Evolutionary conservation across 2,797 vertebrate genomes (phyloP).

Genomic region (Rhinella marina): DNA sequence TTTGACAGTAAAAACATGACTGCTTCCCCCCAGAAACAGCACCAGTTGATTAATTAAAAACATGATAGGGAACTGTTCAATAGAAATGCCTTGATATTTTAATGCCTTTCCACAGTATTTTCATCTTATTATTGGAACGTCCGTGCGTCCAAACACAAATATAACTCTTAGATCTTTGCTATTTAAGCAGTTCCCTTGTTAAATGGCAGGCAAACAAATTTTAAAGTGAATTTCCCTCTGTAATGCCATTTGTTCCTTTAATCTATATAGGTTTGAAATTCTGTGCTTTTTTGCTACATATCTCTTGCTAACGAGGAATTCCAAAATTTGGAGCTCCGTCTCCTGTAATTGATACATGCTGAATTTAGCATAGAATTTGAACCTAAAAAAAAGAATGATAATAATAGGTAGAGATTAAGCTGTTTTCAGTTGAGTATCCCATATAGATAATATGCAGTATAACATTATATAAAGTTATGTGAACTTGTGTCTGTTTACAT

Average conservation of each 20-base stretch:
- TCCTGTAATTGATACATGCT: neutral
- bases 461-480: neutral
- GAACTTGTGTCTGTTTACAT: conserved; percentile 23
- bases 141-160: neutral
- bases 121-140: neutral
- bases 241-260: neutral
- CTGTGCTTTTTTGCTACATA: neutral
- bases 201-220: neutral
- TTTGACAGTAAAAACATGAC: neutral
- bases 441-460: neutral
- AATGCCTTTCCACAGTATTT: neutral
- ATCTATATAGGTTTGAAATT: neutral
- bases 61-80: neutral
- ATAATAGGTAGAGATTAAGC: neutral
- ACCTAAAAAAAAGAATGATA: neutral
- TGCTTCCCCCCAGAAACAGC: neutral
- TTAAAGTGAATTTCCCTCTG: neutral
- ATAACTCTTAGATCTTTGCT: neutral
- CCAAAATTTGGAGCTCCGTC: neutral
- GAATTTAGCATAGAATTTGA: neutral
- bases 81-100: neutral
- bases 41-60: neutral
- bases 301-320: neutral
- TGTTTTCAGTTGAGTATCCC: neutral
- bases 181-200: neutral